Evolutionary conservation across 2,113 vertebrate genomes (phyloP).

Genomic region (Notiomystis cincta): DNA sequence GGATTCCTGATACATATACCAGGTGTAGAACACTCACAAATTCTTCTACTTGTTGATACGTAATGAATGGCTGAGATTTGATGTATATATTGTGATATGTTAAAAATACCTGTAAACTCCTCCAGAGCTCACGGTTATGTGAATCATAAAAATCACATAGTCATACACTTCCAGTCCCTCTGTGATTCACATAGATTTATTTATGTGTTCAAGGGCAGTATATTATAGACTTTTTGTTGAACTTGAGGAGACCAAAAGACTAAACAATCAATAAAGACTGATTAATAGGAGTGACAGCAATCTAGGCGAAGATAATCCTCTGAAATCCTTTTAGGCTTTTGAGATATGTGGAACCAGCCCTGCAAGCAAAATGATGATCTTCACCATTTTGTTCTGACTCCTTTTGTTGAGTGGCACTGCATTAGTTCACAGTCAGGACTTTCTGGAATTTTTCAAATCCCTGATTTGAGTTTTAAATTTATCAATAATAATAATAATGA

Average conservation of each 20-base stretch:
- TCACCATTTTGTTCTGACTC: slow-evolving; percentile 4
- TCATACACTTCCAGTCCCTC: not conserved
- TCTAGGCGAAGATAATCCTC: slow-evolving; percentile 81
- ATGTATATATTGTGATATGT: not conserved
- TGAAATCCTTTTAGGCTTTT: slow-evolving; percentile 83
- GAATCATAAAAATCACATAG: not conserved
- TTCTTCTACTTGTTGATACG: not conserved
- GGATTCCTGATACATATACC: not conserved
- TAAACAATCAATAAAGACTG: slow-evolving; percentile 85
- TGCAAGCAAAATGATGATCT: slow-evolving; percentile 30
- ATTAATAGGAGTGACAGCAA: slow-evolving; percentile 86
- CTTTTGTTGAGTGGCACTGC: not conserved
- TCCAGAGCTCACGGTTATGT: not conserved
- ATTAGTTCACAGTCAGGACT: not conserved
- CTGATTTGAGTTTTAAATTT: not conserved
- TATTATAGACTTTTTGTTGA: slow-evolving; percentile 67
- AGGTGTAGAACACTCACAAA: not conserved
- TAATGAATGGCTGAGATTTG: not conserved
- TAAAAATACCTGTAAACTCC: not conserved
- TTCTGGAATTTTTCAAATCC: not conserved
- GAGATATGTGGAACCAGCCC: slow-evolving; percentile 10
- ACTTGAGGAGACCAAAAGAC: slow-evolving; percentile 80
- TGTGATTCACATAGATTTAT: slow-evolving; percentile 9
- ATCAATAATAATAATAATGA: not conserved
- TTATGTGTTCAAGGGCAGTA: slow-evolving; percentile 27